Conservation (phyloP, 1,140 invertebrate species). For the Bombus waltoni region DNA sequence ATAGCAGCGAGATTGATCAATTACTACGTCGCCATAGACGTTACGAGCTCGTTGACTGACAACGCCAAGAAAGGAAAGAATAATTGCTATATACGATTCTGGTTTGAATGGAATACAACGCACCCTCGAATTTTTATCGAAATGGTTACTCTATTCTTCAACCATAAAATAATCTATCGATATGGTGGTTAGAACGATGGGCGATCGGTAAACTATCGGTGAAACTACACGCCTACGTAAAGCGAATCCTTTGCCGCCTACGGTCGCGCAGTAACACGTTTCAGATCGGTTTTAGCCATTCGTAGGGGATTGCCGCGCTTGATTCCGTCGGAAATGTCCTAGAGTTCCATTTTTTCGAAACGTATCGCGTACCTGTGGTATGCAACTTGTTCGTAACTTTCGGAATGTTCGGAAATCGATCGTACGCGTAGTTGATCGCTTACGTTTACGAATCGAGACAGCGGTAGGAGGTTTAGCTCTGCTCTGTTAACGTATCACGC, state of each 20-base stretch:
- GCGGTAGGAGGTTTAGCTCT: background rate
- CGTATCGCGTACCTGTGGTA: background rate
- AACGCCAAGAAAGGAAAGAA: background rate
- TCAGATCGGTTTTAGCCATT: constrained; percentile 3
- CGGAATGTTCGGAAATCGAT: background rate
- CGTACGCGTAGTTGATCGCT: background rate
- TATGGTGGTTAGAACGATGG: constrained; percentile 9
- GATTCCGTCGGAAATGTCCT: too few species aligned
- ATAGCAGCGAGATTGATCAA: constrained; percentile 31
- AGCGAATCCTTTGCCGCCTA: constrained; percentile 36
- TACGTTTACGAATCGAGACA: background rate
- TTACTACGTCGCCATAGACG: background rate
- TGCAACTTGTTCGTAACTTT: background rate
- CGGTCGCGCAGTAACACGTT: constrained; percentile 11
- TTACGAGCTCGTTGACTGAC: constrained; percentile 30
- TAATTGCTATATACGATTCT: background rate
- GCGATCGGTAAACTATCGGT: constrained; percentile 9
- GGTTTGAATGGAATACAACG: background rate
- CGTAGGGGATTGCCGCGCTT: background rate
- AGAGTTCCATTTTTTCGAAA: constrained; percentile 1
- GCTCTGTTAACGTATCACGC: too few species aligned
- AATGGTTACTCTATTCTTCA: constrained; percentile 27
- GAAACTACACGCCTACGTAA: constrained; percentile 20
- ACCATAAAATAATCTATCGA: constrained; percentile 42
- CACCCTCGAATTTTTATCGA: constrained; percentile 34